phyloP scores from a whole-genome alignment of 2,113 vertebrate genomes.

The Microcebus ravelobensis region DNA sequence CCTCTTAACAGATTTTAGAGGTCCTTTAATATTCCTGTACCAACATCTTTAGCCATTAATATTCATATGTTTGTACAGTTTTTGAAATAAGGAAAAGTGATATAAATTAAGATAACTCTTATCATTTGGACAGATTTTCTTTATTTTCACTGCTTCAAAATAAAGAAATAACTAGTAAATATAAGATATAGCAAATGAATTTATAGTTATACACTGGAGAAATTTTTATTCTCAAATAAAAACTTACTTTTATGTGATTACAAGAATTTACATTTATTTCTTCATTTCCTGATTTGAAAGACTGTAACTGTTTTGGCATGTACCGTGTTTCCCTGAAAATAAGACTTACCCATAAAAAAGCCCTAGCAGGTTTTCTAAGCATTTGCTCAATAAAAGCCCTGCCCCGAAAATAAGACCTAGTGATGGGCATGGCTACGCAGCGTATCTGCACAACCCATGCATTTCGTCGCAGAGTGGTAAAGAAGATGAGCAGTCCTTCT shows the following conservation, averaged over 20 bases:
- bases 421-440: no score
- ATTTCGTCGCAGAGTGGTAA: no score
- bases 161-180: slow-evolving; percentile 53
- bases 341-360: no score
- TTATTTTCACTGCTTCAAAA: slow-evolving; percentile 41
- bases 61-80: neutral
- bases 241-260: neutral
- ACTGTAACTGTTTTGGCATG: neutral
- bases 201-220: slow-evolving; percentile 27
- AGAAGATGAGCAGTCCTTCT: no score
- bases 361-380: no score
- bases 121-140: slow-evolving; percentile 11
- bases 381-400: no score
- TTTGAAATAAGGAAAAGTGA: neutral
- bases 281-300: slow-evolving; percentile 17
- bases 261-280: slow-evolving; percentile 41
- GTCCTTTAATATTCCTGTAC: neutral
- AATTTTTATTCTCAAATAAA: slow-evolving; percentile 41
- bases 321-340: neutral
- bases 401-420: no score
- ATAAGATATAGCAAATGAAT: neutral
- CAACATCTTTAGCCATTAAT: neutral
- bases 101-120: slow-evolving; percentile 35
- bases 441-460: no score
- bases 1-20: neutral